Conservation (phyloP, 2,797 vertebrate genomes). For the Chrosomus eos region DNA sequence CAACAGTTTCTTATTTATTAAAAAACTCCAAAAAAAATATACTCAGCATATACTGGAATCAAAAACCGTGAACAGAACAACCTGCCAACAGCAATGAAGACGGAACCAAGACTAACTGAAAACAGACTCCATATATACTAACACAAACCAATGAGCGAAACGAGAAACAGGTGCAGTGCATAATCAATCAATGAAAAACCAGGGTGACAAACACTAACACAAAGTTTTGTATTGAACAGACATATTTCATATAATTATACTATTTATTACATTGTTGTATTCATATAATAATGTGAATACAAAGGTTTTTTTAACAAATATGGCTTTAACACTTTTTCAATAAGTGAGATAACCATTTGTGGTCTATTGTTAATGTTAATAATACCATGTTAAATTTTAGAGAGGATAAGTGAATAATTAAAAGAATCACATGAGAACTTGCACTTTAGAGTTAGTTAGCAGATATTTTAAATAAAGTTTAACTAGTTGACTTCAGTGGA, state of each 20-base stretch:
- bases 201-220: not conserved
- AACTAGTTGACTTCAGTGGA: conserved; percentile 7
- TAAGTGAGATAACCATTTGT: not conserved
- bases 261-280: not conserved
- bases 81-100: not conserved
- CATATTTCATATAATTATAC: not conserved
- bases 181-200: not conserved
- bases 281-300: not conserved
- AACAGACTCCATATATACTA: not conserved
- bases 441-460: not conserved
- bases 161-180: not conserved
- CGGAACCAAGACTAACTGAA: not conserved
- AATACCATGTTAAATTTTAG: not conserved
- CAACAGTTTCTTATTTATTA: not conserved
- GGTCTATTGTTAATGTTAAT: not conserved
- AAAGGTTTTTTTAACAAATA: not conserved
- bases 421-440: not conserved
- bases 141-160: not conserved
- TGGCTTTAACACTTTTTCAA: not conserved
- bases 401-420: not conserved
- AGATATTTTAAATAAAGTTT: conserved; percentile 10
- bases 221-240: not conserved
- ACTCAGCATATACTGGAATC: not conserved
- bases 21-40: not conserved
- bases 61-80: not conserved